Percentiles rank a stretch among this genome's conserved stretches.
These are phyloP conservation scores for Scaptomyza hsui DNA, from an alignment of 1,140 invertebrate genomes.

Conservation along the genomic window DNA sequence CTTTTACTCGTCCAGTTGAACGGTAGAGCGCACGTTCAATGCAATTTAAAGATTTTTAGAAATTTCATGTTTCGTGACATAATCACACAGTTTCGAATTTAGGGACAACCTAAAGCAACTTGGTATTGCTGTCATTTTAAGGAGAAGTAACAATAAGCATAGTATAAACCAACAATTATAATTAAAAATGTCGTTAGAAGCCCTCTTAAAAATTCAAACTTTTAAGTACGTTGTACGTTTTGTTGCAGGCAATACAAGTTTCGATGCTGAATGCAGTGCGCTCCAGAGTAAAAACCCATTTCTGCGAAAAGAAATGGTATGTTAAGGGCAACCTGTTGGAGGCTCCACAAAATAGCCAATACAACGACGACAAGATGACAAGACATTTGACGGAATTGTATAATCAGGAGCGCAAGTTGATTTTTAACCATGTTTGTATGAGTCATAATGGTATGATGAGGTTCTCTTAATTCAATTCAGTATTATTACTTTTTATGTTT, in stretches of 20 bases:
- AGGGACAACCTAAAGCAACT: background rate
- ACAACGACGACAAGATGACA: conserved; percentile 50
- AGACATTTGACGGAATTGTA: conserved; percentile 47
- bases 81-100: conserved; percentile 12
- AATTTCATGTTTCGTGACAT: conserved; percentile 19
- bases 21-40: too few relatives aligned
- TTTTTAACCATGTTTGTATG: background rate
- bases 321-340: conserved; percentile 57
- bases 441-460: background rate
- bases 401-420: conserved; percentile 48
- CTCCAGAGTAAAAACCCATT: conserved; percentile 54
- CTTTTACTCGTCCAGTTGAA: too few relatives aligned
- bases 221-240: background rate
- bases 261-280: conserved; percentile 40
- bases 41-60: conserved; percentile 5
- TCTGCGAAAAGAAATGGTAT: conserved; percentile 51
- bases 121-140: too few relatives aligned
- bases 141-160: background rate
- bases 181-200: conserved; percentile 23
- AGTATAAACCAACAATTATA: background rate
- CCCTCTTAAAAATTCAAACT: background rate
- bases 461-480: too few relatives aligned
- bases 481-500: too few relatives aligned
- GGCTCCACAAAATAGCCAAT: conserved; percentile 58
- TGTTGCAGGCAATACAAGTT: conserved; percentile 24